Evolutionary conservation across 64 coral and sea anemone genomes (phyloP), one percentile per base, ranked within the genome.

Genomic region (Dendronephthya gigantea): DNA sequence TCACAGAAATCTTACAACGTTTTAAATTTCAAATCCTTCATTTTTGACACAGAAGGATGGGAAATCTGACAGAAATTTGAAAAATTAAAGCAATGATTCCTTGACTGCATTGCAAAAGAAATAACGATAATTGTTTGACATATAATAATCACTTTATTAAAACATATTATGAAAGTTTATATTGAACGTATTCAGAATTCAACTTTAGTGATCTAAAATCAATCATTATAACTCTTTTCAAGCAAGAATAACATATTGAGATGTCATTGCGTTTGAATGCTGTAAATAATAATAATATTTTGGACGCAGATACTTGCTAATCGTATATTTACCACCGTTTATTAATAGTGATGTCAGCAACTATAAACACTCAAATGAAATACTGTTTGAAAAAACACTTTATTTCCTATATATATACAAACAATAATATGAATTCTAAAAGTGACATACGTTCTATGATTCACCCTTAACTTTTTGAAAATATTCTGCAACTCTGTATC

Each of bases 381-480:
- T 27, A 79, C 15, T 8, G 29, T 79, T 4, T 79, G 72, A 17
- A 76, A 31, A 37, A 34, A 76, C 35, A 37, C 25, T 2, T 31
- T 31, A 15, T 76, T 13, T 76, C 3, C 3, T 7, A 33, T 30
- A 33, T 75, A 34, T 4, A 34, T 75, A 37, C 2, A 13, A 19
- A 27, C 13, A 15, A 36, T 36, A 79, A 79, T 33, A 62, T 2
- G 25, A 62, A 62, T 27, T 62, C 8, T n/a, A 62, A 15, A 9
- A 79, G 2, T 28, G 12, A 79, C 72, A 35, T 79, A 79, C 72
- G 30, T 33, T 79, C 36, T 79, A 39, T 19, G 30, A 79, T 79
- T 79, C 12, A 79, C 72, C 36, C 72, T 79, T 19, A 79, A 79
- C 72, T 79, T 79, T 79, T 8, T 34, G 36, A 79, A 79, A 17